Evolutionary conservation across 1,140 invertebrate species (phyloP), one percentile per base, ranked within the genome.

Genomic region (Cotesia glomerata): DNA sequence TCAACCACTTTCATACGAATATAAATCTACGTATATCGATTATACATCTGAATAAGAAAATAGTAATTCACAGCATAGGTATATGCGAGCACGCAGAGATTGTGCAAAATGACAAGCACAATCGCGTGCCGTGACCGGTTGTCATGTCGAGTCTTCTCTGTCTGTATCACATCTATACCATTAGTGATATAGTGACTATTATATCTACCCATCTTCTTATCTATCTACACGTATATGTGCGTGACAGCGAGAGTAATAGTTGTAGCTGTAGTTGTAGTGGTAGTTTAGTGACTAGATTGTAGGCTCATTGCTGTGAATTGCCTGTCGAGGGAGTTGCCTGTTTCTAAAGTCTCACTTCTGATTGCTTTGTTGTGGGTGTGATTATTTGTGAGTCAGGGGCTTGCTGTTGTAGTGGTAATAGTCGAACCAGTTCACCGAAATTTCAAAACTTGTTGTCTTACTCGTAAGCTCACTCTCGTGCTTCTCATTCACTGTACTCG

Each of bases 151-250:
- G 74, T 58, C 72, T 64, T 58, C 69, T 72, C 56, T 74, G 70
- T 56, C 72, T 75, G 71, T 73, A 65, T 74, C 71, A 45, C n/a
- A 65, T 75, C 59, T 59, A 32, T 75, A 76, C 76, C 77, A 45
- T 45, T 45, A 45, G 73, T 77, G 76, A 77, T 77, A 78, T 59
- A 73, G 77, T 68, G 76, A 66, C 49, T 35, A 69, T 76, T 79
- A 75, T 62, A 61, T 51, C n/a, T 34, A 45, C 11, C 7, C 11
- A 45, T 45, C 5, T 39, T 5, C 36, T 8, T 9, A 39, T 39
- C 2, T 45, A 45, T 26, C 26, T 26, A 26, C 26, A 26, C 26
- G 26, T 45, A 45, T 45, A 45, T 45, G 39, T 45, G 39, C 39
- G 39, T 45, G 11, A 45, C 11, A 45, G 36, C 9, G 9, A 7